Evolutionary conservation across 2,888 invertebrate genomes (phyloP).

Genomic region (Drosophila neotestacea): DNA sequence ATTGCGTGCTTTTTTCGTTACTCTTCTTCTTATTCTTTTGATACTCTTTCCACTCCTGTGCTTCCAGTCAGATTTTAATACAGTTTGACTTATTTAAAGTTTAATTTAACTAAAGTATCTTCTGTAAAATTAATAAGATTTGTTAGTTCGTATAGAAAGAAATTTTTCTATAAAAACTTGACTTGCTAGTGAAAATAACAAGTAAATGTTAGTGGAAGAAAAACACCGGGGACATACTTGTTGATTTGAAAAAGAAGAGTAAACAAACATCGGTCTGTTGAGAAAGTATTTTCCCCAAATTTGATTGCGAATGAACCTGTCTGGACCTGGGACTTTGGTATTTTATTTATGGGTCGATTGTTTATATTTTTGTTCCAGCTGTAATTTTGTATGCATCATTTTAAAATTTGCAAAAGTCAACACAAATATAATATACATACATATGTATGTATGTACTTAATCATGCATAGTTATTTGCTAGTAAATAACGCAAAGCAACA

Average conservation of each 20-base stretch:
- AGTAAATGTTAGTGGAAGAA: no score
- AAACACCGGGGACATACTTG: no score
- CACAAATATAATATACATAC: slow-evolving; percentile 30
- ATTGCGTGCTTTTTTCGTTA: slow-evolving; percentile 14
- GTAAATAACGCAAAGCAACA: slow-evolving; percentile 45
- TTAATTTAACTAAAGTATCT: no score
- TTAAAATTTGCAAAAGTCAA: slow-evolving; percentile 3
- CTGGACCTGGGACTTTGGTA: slow-evolving; percentile 11
- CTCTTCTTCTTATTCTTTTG: slow-evolving; percentile 1
- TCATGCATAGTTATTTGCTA: slow-evolving; percentile 31
- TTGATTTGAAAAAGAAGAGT: slow-evolving; percentile 4
- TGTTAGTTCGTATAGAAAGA: no score
- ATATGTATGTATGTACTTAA: background rate
- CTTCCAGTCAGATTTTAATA: background rate
- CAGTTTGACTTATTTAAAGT: background rate
- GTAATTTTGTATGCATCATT: slow-evolving; percentile 23
- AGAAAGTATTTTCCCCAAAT: background rate
- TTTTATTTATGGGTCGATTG: slow-evolving; percentile 12
- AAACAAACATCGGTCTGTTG: background rate
- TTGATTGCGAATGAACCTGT: slow-evolving; percentile 32
- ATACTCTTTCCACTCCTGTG: background rate
- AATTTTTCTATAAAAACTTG: no score
- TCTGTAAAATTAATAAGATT: no score
- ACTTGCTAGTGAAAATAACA: no score
- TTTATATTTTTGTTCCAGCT: slow-evolving; percentile 6